These are phyloP conservation scores for Meriones psammophilus DNA, from an alignment of 2,797 vertebrate genomes.

Conservation along the genomic window DNA sequence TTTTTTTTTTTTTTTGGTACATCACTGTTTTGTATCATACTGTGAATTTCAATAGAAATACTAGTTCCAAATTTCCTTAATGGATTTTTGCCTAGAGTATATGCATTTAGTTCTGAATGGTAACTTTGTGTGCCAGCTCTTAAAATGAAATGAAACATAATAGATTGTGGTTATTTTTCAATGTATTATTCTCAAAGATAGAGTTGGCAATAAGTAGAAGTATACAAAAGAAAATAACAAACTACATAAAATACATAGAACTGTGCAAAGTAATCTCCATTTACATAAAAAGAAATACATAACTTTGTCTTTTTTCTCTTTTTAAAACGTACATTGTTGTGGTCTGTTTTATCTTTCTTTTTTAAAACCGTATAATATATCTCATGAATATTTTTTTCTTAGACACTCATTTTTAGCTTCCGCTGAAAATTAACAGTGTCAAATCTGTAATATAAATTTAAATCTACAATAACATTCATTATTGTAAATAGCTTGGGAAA, in stretches of 20 bases:
- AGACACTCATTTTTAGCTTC: not conserved
- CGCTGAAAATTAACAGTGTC: not conserved
- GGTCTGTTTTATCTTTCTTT: not conserved
- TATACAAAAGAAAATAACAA: constrained; percentile 32
- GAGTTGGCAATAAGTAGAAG: not conserved
- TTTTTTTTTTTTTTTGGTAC: constrained; percentile 15
- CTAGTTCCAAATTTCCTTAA: constrained; percentile 71
- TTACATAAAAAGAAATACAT: not conserved
- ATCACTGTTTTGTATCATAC: constrained; percentile 47
- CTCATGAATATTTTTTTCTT: constrained; percentile 16
- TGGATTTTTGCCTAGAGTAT: constrained; percentile 60
- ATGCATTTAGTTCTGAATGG: constrained; percentile 62
- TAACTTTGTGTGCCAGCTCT: constrained; percentile 53
- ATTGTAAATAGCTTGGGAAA: not conserved
- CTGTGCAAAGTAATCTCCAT: not conserved
- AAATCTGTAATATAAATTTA: constrained; percentile 1
- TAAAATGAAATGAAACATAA: constrained; percentile 43
- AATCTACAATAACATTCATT: not conserved
- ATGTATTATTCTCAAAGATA: constrained; percentile 44
- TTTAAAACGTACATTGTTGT: not conserved
- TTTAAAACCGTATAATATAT: not conserved
- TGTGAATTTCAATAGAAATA: constrained; percentile 75
- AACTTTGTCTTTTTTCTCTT: not conserved
- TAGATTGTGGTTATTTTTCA: constrained; percentile 60
- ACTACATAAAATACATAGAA: constrained; percentile 26